These are phyloP conservation scores for Gavialis gangeticus DNA, from an alignment of 2,113 vertebrate species.

Conservation along the genomic window DNA sequence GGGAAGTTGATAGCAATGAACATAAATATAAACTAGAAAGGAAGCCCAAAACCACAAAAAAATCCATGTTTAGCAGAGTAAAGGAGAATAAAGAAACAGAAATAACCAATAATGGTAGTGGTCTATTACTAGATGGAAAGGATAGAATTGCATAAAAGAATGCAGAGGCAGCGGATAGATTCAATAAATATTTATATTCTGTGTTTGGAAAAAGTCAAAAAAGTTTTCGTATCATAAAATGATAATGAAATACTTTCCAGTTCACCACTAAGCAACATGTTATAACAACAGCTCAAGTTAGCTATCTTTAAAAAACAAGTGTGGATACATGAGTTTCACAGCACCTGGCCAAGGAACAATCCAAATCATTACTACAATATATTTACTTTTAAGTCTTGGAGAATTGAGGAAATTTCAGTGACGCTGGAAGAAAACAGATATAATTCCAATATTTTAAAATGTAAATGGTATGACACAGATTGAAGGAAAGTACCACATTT, in stretches of 20 bases:
- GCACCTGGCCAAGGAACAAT: neutral
- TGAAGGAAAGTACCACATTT: too few relatives aligned
- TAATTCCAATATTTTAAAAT: constrained; percentile 6
- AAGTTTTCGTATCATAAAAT: neutral
- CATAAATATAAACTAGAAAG: neutral
- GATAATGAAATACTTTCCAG: neutral
- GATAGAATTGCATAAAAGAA: neutral
- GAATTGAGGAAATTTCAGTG: neutral
- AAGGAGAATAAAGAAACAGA: neutral
- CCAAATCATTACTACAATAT: neutral
- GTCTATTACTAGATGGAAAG: neutral
- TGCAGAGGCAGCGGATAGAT: neutral
- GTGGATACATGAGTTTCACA: neutral
- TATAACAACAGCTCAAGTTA: neutral
- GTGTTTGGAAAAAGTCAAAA: neutral
- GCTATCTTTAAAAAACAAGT: constrained; percentile 4
- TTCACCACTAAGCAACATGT: neutral
- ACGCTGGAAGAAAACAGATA: neutral
- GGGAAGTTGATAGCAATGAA: neutral
- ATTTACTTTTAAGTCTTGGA: constrained; percentile 1
- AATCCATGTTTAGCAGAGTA: neutral
- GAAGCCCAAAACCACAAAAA: too few relatives aligned
- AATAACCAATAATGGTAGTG: neutral
- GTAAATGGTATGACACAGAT: neutral
- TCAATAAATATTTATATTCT: neutral